A percentile compares a stretch with the other conserved stretches of the same genome.
These are phyloP conservation scores for Hylaea fasciaria DNA, from an alignment of 2,888 invertebrate species.

Conservation along the genomic window DNA sequence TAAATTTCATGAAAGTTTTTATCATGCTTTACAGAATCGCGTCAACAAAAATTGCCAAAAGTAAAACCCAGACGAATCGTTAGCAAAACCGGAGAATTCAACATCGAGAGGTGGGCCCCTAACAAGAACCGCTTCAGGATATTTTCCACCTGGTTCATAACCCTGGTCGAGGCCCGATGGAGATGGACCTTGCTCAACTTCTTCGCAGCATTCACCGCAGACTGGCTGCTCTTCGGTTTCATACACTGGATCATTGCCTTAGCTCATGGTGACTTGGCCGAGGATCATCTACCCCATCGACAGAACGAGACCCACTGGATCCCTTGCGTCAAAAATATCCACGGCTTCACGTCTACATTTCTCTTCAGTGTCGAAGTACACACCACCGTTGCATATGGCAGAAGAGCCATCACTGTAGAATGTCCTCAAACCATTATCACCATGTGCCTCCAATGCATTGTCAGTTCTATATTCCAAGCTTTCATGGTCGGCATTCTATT, in stretches of 20 bases:
- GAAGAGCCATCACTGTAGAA: slow-evolving; percentile 93
- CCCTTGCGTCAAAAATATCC: slow-evolving; percentile 94
- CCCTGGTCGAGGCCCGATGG: slow-evolving; percentile 94
- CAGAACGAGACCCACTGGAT: slow-evolving; percentile 87
- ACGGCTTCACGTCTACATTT: slow-evolving; percentile 96
- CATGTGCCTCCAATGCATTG: slow-evolving; percentile 97
- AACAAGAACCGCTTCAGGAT: slow-evolving; percentile 82
- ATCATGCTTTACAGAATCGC: slow-evolving; percentile 40
- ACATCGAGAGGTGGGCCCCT: slow-evolving; percentile 88
- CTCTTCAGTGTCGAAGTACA: slow-evolving; percentile 98
- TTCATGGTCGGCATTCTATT: slow-evolving; percentile 95
- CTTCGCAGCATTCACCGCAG: slow-evolving; percentile 91
- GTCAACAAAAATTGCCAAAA: slow-evolving; percentile 42
- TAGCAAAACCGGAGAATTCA: slow-evolving; percentile 94
- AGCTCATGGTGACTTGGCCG: slow-evolving; percentile 93
- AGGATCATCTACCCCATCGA: slow-evolving; percentile 85
- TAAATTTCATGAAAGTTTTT: too few relatives aligned
- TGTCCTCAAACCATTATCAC: slow-evolving; percentile 97
- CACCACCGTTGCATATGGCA: slow-evolving; percentile 96
- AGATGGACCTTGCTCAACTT: slow-evolving; percentile 95
- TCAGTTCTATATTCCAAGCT: slow-evolving; percentile 94
- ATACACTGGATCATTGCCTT: slow-evolving; percentile 96
- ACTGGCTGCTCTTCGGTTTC: slow-evolving; percentile 95
- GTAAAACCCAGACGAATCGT: slow-evolving; percentile 85
- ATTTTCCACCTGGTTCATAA: slow-evolving; percentile 92